Evolutionary conservation across 2,888 invertebrate genomes (phyloP), one percentile per base, ranked within the genome.

Genomic region (Syrista parreyssii): DNA sequence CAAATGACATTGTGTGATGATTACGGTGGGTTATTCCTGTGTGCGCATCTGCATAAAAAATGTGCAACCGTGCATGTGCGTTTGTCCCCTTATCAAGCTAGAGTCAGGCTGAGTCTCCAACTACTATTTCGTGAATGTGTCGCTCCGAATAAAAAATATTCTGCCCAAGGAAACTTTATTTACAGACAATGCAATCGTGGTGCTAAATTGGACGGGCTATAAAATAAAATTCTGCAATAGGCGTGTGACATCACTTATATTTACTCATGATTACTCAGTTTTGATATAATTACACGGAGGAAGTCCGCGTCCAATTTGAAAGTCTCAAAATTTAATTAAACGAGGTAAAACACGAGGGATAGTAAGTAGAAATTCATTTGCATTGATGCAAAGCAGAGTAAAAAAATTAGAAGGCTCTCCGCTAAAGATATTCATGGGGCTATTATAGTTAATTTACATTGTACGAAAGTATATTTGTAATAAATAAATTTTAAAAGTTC

Each of bases 401-500:
- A 72, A 23, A 69, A 76, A 76, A 73, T 73, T 75, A 75, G 75
- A 72, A 75, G 76, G 76, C 55, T 79, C 75, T 55, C 72, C 75
- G 75, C 76, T 77, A 78, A 31, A 40, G 73, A 79, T 78, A 75
- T 78, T 40, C n/a, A 23, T 11, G 11, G 35, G 33, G 11, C 82
- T 84, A 83, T 83, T 82, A 78, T 85, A 85, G 83, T 79, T 86
- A 85, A 88, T 87, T 87, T 88, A 86, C 84, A 87, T 83, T 89
- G 85, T 89, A 88, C 81, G 81, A 85, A 86, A 85, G 85, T 89
- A 88, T 89, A 89, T 89, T 90, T 90, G 87, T 89, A 89, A 88
- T 88, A 89, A 89, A 89, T 86, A 77, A 76, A 82, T 72, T 79
- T 79, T 73, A 81, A 82, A 40, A 23, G 23, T 40, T 40, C 40